phyloP scores from a whole-genome alignment of 2,113 vertebrate species.

The Lepus timidus region DNA sequence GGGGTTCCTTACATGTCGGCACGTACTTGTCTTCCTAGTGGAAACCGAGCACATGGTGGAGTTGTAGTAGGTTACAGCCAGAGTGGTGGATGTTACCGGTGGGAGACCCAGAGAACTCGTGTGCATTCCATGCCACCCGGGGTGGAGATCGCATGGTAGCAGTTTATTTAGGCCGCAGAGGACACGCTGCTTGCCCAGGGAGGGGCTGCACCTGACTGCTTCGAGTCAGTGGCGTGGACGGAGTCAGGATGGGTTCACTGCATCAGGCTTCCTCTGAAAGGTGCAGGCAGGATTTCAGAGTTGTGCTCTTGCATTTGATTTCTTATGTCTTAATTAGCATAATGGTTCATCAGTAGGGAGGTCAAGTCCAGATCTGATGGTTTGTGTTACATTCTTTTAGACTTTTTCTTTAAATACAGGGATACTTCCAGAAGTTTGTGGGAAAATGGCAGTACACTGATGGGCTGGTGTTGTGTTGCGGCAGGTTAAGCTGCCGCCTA shows the following conservation, averaged over 20 bases:
- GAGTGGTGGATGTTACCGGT: background rate
- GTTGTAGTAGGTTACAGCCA: background rate
- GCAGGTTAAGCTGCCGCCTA: no score
- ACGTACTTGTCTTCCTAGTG: rapidly evolving
- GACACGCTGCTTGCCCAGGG: rapidly evolving
- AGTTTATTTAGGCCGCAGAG: rapidly evolving
- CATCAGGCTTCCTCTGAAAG: rapidly evolving
- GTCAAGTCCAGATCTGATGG: background rate
- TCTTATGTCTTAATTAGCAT: background rate
- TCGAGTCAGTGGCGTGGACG: rapidly evolving
- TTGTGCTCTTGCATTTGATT: background rate
- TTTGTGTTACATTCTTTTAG: background rate
- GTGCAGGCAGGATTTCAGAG: background rate
- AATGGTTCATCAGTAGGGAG: background rate
- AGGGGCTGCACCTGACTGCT: rapidly evolving
- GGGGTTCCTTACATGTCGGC: background rate
- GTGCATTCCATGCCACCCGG: rapidly evolving
- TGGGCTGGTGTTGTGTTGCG: no score
- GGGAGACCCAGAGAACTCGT: background rate
- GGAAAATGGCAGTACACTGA: no score
- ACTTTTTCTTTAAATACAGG: background rate
- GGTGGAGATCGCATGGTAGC: background rate
- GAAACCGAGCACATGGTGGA: background rate
- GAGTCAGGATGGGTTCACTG: background rate
- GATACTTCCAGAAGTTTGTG: no score